Base-by-base conservation (phyloP, 2,888 invertebrate species). In the Caenorhabditis imperialis region DNA sequence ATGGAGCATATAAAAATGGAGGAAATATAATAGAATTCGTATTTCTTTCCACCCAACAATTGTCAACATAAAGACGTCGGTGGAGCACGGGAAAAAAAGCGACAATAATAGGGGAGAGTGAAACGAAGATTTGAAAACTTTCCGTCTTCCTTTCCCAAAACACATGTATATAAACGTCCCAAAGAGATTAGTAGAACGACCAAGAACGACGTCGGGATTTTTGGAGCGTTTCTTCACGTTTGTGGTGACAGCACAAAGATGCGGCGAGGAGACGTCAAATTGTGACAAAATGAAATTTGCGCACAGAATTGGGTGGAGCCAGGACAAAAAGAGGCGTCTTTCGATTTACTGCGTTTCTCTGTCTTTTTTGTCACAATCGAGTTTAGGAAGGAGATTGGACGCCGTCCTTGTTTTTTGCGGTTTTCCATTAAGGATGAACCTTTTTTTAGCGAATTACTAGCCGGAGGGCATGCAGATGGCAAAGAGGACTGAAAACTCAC, bases 401-500 rank as follows among this genome's bases (percentile, higher is more conserved):
- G 12, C 35, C n/a, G n/a, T n/a, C n/a, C n/a, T n/a, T n/a, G n/a
- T n/a, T n/a, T n/a, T n/a, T n/a, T n/a, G 14, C 7, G n/a, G n/a
- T n/a, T n/a, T n/a, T n/a, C n/a, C n/a, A n/a, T n/a, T n/a, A n/a
- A n/a, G n/a, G n/a, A n/a, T n/a, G n/a, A n/a, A n/a, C n/a, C n/a
- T n/a, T n/a, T n/a, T n/a, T n/a, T n/a, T n/a, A n/a, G n/a, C n/a
- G n/a, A n/a, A n/a, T n/a, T n/a, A n/a, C n/a, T n/a, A n/a, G n/a
- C n/a, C n/a, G n/a, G n/a, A n/a, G n/a, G n/a, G n/a, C n/a, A n/a
- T n/a, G n/a, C n/a, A n/a, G n/a, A n/a, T n/a, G n/a, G n/a, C n/a
- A n/a, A n/a, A n/a, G n/a, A n/a, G n/a, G n/a, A 25, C 20, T 4
- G 45, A 30, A 30, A 25, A 77, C 82, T 70, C 27, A 86, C 86